phyloP scores from a whole-genome alignment of 2,888 invertebrate species.

The Aromia moschata region DNA sequence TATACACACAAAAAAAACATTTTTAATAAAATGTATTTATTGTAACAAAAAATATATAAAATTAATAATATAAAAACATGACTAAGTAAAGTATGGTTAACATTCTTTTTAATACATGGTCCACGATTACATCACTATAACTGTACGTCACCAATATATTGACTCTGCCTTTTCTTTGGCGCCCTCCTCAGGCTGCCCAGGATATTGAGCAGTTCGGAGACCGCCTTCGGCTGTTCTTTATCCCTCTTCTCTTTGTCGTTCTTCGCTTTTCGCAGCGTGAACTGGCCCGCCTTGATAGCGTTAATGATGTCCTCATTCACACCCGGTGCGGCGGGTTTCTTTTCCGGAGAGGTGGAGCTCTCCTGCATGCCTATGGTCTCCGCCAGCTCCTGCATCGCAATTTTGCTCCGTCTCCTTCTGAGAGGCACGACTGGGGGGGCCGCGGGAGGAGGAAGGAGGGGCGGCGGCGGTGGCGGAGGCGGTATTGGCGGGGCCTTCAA shows the following conservation, averaged over 20 bases:
- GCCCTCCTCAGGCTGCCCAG: slow-evolving; percentile 70
- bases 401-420: slow-evolving; percentile 62
- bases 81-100: slow-evolving; percentile 30
- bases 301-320: slow-evolving; percentile 78
- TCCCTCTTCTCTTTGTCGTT: slow-evolving; percentile 65
- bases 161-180: slow-evolving; percentile 62
- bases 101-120: slow-evolving; percentile 15
- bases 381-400: slow-evolving; percentile 51
- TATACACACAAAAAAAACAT: too few species aligned
- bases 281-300: slow-evolving; percentile 79
- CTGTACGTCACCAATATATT: slow-evolving; percentile 42
- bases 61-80: slow-evolving; percentile 33
- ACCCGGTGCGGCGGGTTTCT: slow-evolving; percentile 63
- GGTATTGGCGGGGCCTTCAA: slow-evolving; percentile 64
- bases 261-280: slow-evolving; percentile 74
- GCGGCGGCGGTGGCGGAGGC: slow-evolving; percentile 56
- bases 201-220: slow-evolving; percentile 75
- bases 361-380: slow-evolving; percentile 48
- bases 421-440: slow-evolving; percentile 68
- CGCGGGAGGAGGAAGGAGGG: slow-evolving; percentile 43
- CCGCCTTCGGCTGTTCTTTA: slow-evolving; percentile 71
- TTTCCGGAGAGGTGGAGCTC: slow-evolving; percentile 30
- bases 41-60: slow-evolving; percentile 37
- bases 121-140: slow-evolving; percentile 9
- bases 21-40: slow-evolving; percentile 24